These are phyloP conservation scores for Eptatretus atami DNA, from an alignment of 2,797 vertebrate genomes.

Conservation along the genomic window DNA sequence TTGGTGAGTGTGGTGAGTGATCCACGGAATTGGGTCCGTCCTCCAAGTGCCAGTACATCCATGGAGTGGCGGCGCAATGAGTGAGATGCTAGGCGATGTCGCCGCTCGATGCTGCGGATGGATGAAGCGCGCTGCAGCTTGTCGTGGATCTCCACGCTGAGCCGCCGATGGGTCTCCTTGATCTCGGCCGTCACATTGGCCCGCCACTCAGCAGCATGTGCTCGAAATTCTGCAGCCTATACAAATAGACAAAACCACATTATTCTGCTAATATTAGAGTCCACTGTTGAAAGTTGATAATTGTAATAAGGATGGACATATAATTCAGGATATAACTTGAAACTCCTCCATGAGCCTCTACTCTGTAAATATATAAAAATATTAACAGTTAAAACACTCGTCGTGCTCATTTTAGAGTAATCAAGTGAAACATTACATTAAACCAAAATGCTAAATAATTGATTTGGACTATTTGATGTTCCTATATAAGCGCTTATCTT, in stretches of 20 bases:
- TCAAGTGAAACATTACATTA: no score
- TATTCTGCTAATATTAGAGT: no score
- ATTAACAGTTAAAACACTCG: no score
- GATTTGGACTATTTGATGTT: no score
- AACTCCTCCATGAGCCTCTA: no score
- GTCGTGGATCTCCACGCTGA: conserved; percentile 90
- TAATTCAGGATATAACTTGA: no score
- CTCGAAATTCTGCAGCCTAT: conserved; percentile 79
- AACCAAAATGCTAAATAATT: no score
- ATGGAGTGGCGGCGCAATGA: neutral
- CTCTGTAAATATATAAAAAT: no score
- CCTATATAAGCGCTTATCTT: no score
- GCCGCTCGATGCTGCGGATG: conserved; percentile 14
- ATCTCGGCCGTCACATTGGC: conserved; percentile 88
- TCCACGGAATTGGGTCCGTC: neutral
- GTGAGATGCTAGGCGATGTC: neutral
- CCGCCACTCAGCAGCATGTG: conserved; percentile 85
- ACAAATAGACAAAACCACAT: neutral
- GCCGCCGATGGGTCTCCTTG: conserved; percentile 64
- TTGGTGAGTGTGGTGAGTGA: conserved; percentile 1
- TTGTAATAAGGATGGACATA: no score
- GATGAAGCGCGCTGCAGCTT: conserved; percentile 81
- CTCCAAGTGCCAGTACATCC: neutral
- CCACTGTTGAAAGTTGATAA: no score
- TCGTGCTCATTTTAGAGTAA: no score